A percentile compares a stretch with the other conserved stretches of the same genome.
Conservation (phyloP, 2,113 vertebrate species). For the Oryzias woworae region DNA sequence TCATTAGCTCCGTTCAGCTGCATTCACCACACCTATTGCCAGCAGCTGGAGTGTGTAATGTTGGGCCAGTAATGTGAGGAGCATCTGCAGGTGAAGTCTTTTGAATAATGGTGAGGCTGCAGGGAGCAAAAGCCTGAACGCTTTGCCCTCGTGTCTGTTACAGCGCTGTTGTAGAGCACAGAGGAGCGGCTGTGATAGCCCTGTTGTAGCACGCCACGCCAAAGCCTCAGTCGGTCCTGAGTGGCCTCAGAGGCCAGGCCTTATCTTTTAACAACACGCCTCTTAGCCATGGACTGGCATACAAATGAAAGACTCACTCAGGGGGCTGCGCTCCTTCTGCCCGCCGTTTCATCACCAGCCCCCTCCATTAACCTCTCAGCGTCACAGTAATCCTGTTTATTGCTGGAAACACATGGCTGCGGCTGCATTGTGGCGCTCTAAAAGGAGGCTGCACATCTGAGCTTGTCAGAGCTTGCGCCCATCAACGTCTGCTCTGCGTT, state of each 20-base stretch:
- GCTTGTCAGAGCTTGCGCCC: slow-evolving; percentile 34
- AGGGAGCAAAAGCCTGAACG: slow-evolving; percentile 23
- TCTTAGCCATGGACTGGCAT: slow-evolving; percentile 73
- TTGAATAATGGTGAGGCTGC: slow-evolving; percentile 35
- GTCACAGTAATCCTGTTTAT: slow-evolving; percentile 71
- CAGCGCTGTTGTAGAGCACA: slow-evolving; percentile 62
- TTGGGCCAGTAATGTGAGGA: slow-evolving; percentile 13
- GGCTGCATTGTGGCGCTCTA: slow-evolving; percentile 11
- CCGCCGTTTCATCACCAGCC: slow-evolving; percentile 16
- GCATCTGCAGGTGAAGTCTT: slow-evolving; percentile 28
- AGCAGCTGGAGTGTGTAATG: background rate
- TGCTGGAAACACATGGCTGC: slow-evolving; percentile 45
- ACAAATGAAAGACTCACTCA: slow-evolving; percentile 77
- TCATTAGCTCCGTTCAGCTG: slow-evolving; percentile 34
- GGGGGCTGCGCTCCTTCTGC: slow-evolving; percentile 48
- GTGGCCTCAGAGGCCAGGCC: slow-evolving; percentile 72
- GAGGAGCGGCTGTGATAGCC: slow-evolving; percentile 57
- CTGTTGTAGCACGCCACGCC: slow-evolving; percentile 66
- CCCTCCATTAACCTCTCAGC: slow-evolving; percentile 45
- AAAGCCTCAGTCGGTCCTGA: slow-evolving; percentile 67
- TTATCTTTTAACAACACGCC: slow-evolving; percentile 80
- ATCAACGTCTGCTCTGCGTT: slow-evolving; percentile 7
- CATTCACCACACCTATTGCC: slow-evolving; percentile 8
- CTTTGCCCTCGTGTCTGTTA: slow-evolving; percentile 50
- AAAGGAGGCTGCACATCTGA: slow-evolving; percentile 48